Percentiles rank a stretch among this genome's conserved stretches.
Evolutionary conservation across 2,113 vertebrate species (phyloP).

Genomic region (Chauna torquata): DNA sequence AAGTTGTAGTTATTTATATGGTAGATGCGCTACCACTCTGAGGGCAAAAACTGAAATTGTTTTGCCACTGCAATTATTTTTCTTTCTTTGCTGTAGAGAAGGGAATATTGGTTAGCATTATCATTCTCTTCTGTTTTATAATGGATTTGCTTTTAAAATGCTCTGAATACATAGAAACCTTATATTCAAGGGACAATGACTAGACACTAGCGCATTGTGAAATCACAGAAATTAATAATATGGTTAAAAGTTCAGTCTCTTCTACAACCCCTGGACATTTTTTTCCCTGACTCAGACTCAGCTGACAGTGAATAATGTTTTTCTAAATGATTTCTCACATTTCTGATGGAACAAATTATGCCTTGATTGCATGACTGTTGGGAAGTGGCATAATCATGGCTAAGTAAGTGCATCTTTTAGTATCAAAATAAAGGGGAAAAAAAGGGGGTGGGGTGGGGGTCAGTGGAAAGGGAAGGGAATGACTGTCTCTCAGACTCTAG

Average conservation of each 20-base stretch:
- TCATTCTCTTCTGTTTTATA: background rate
- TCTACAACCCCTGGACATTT: background rate
- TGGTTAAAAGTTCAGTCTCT: background rate
- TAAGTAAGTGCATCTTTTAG: background rate
- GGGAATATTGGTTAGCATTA: background rate
- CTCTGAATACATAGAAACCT: background rate
- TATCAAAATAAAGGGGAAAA: background rate
- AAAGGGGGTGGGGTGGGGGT: no score
- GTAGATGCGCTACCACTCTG: background rate
- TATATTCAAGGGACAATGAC: background rate
- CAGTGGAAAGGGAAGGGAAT: background rate
- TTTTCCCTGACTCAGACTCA: constrained; percentile 21
- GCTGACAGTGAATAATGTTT: constrained; percentile 16
- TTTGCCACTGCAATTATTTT: background rate
- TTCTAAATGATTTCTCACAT: constrained; percentile 7
- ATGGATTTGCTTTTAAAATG: background rate
- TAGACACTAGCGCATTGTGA: background rate
- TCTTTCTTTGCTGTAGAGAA: background rate
- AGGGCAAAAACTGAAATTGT: background rate
- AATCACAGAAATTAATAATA: background rate
- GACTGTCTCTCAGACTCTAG: background rate
- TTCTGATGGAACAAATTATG: background rate
- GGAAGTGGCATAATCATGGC: background rate
- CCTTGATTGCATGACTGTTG: background rate
- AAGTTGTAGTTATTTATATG: background rate